Percentiles rank a stretch among this genome's conserved stretches.
These are phyloP conservation scores for Tolmerus cingulatus DNA, from an alignment of 2,888 invertebrate species.

Conservation along the genomic window DNA sequence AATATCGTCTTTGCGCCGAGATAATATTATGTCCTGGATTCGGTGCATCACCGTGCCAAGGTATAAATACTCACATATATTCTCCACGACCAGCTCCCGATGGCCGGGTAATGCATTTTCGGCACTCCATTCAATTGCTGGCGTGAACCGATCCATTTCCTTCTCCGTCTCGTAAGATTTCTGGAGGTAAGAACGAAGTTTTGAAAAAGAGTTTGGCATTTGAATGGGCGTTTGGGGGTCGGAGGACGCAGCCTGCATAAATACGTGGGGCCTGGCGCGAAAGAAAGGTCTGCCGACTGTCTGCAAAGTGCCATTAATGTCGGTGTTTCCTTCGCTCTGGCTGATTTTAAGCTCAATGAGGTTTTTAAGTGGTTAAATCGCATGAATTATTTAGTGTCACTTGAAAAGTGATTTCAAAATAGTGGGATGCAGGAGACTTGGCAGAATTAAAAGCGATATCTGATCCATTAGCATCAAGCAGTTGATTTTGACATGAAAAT, in stretches of 20 bases:
- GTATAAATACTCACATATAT: not conserved
- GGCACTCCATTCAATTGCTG: conserved; percentile 11
- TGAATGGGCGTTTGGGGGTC: not conserved
- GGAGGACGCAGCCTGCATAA: not conserved
- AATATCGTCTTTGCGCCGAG: conserved; percentile 22
- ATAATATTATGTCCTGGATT: conserved; percentile 24
- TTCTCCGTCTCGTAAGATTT: not conserved
- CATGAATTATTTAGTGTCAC: conserved; percentile 38
- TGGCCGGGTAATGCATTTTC: conserved; percentile 22
- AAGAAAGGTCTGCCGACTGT: not conserved
- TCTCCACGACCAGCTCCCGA: not conserved
- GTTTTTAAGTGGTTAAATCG: conserved; percentile 33
- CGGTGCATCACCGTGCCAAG: not conserved
- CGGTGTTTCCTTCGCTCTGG: conserved; percentile 13
- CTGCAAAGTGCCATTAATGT: conserved; percentile 1
- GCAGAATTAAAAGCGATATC: not conserved
- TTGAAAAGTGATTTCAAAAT: conserved; percentile 19
- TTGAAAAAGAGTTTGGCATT: conserved; percentile 24
- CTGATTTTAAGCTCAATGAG: conserved; percentile 35
- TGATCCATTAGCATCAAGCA: not conserved
- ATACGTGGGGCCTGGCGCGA: not conserved
- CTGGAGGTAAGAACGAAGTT: not conserved
- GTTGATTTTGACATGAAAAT: not conserved
- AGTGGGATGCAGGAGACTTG: not conserved
- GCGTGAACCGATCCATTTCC: conserved; percentile 6